Evolutionary conservation across 2,888 invertebrate genomes (phyloP).

Genomic region (Herminia tarsipennalis): DNA sequence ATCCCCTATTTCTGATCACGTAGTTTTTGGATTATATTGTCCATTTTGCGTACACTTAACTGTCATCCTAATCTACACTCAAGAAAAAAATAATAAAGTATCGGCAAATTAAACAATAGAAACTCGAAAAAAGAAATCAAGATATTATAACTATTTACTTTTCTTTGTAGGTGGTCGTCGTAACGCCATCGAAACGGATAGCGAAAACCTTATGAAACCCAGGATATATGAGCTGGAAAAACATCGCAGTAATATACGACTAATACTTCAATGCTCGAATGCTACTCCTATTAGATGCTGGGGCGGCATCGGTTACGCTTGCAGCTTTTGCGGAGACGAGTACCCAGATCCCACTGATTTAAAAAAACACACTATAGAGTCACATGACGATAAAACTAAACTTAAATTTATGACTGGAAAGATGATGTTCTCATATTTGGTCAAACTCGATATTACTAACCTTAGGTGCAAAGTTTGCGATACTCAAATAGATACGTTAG

Average conservation of each 20-base stretch:
- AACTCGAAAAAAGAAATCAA: conserved; percentile 9
- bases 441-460: conserved; percentile 45
- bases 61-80: not conserved
- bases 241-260: conserved; percentile 38
- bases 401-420: conserved; percentile 42
- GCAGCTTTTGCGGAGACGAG: conserved; percentile 51
- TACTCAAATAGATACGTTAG: conserved; percentile 29
- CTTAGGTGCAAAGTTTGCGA: conserved; percentile 35
- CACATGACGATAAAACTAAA: conserved; percentile 44
- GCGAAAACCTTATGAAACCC: conserved; percentile 23
- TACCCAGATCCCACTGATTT: conserved; percentile 47
- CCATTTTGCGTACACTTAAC: too few species aligned
- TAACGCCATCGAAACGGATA: conserved; percentile 33
- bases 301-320: conserved; percentile 48
- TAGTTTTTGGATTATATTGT: not conserved
- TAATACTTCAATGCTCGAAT: conserved; percentile 49
- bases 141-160: conserved; percentile 41
- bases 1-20: not conserved
- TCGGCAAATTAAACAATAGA: too few species aligned
- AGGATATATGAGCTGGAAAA: conserved; percentile 32
- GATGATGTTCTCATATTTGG: conserved; percentile 42
- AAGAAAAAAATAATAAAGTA: too few species aligned
- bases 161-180: conserved; percentile 52
- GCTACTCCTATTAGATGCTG: conserved; percentile 48
- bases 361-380: conserved; percentile 49